Percentiles rank a stretch among this genome's conserved stretches.
Evolutionary conservation across 1,140 invertebrate genomes (phyloP).

Genomic region (Caenorhabditis tropicalis): DNA sequence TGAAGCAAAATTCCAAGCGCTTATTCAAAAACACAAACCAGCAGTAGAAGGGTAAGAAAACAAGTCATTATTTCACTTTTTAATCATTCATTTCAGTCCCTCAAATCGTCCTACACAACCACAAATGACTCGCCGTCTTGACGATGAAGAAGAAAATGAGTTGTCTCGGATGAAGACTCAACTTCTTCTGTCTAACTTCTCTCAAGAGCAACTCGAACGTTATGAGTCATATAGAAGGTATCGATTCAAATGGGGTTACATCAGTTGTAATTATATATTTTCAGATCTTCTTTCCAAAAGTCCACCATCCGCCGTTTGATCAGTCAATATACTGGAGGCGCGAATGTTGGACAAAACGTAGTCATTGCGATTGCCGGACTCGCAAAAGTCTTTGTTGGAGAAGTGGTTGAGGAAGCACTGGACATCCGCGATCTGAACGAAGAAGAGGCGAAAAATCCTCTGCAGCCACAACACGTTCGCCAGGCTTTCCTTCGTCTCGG

Average conservation of each 20-base stretch:
- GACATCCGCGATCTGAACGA: conserved; percentile 41
- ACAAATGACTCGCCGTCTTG: background rate
- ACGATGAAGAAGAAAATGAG: conserved; percentile 13
- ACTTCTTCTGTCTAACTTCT: conserved; percentile 50
- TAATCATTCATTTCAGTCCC: background rate
- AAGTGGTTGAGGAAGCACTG: conserved; percentile 53
- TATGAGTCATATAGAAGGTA: conserved; percentile 55
- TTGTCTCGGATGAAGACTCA: conserved; percentile 1
- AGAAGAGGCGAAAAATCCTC: conserved; percentile 34
- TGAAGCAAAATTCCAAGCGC: background rate
- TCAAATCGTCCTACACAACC: background rate
- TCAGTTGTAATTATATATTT: background rate
- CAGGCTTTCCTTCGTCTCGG: conserved; percentile 19
- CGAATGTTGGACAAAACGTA: conserved; percentile 33
- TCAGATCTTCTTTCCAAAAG: conserved; percentile 31
- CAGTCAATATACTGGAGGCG: background rate
- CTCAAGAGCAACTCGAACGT: conserved; percentile 48
- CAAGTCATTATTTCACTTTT: background rate
- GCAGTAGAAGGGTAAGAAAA: background rate
- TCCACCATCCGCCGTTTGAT: conserved; percentile 14
- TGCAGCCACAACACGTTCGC: conserved; percentile 50
- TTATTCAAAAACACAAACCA: background rate
- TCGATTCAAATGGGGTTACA: no score
- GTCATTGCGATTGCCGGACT: conserved; percentile 56
- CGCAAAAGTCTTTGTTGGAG: conserved; percentile 51